These are phyloP conservation scores for Heliconius hortense DNA, from an alignment of 2,888 invertebrate genomes.

Conservation along the genomic window DNA sequence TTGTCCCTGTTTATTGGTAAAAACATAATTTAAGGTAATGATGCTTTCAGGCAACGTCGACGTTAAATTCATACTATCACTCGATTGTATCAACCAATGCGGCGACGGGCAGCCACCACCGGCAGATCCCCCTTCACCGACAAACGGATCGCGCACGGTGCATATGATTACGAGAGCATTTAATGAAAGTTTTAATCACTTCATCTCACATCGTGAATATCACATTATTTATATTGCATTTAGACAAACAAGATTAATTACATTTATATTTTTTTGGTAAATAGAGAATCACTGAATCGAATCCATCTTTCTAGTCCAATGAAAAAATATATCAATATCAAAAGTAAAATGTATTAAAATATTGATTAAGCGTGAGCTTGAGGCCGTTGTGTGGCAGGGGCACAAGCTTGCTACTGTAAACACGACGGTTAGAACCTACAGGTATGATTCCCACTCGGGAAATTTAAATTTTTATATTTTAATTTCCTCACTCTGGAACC, in stretches of 20 bases:
- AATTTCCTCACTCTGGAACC: too few relatives aligned
- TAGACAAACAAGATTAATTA: not conserved
- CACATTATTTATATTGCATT: conserved; percentile 10
- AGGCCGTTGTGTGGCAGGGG: too few relatives aligned
- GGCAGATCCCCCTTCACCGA: not conserved
- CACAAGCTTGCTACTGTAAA: too few relatives aligned
- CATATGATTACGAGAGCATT: conserved; percentile 10
- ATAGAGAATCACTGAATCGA: not conserved
- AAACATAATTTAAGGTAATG: conserved; percentile 8
- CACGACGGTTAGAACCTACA: too few relatives aligned
- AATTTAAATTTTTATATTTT: too few relatives aligned
- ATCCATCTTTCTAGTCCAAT: not conserved
- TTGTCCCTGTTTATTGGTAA: not conserved
- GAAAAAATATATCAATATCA: not conserved
- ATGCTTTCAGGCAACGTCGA: not conserved
- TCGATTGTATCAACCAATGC: conserved; percentile 8
- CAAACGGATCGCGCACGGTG: not conserved
- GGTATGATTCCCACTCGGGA: too few relatives aligned
- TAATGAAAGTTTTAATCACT: conserved; percentile 9
- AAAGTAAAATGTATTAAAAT: not conserved
- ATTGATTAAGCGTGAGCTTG: too few relatives aligned
- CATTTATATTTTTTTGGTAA: not conserved
- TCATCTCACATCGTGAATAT: conserved; percentile 5
- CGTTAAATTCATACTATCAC: not conserved
- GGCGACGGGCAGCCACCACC: conserved; percentile 4